Evolutionary conservation across 2,797 vertebrate genomes (phyloP), one percentile per base, ranked within the genome.

Genomic region (Morus bassanus): DNA sequence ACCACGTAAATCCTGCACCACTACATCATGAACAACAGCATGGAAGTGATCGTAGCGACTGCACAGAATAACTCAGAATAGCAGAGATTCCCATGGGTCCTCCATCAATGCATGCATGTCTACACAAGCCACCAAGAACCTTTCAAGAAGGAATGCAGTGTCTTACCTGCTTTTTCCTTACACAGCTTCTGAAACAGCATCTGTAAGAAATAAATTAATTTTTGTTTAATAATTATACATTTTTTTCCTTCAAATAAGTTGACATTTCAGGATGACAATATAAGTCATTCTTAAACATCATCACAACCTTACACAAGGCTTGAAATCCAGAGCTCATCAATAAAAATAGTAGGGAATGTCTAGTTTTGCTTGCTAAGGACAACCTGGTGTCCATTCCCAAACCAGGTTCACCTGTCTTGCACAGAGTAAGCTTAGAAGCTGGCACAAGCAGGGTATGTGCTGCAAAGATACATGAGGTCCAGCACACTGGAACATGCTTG

Each of bases 141-240:
- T 57, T 37, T 15, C 7, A 83, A 85, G 50, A 90, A 83, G 25
- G 51, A 79, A 88, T n/a, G 39, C n/a, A 65, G 48, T 56, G 57
- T 63, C 90, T 97, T 97, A 98, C 98, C 98, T 91, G 95, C 92
- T 81, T 90, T 96, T 89, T 96, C 94, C 87, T 94, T 97, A 84
- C 73, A 89, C 73, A 54, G 39, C 54, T 94, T 95, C 76, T 97
- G 95, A 94, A 94, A 92, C 78, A 91, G 85, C 53, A 96, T 93
- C 98, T 98, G 89, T 35, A 93, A 96, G 54, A 97, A 93, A 96
- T 18, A 96, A 96, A 72, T 17, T 43, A 25, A 68, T 69, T 74
- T 97, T 94, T 96, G 67, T 77, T 97, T 92, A 96, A 53, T 81
- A 74, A 76, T 45, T 16, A 37, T 11, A 45, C 13, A 13, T 50